Evolutionary conservation across 2,888 invertebrate species (phyloP).

Genomic region (Notodonta ziczac): DNA sequence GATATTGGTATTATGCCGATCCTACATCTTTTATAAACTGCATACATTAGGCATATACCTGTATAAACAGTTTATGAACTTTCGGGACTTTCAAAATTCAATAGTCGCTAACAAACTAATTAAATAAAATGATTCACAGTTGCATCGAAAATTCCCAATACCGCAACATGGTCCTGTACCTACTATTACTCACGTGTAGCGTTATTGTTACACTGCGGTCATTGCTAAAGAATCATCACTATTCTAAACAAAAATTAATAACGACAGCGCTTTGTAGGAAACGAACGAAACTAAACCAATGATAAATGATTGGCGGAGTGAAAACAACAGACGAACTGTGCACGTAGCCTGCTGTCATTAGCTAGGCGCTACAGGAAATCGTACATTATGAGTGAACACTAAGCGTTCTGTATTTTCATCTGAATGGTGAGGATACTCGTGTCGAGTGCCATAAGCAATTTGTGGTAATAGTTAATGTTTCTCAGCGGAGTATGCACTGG

Average conservation of each 20-base stretch:
- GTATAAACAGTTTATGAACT: too few species aligned
- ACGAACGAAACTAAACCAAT: constrained; percentile 31
- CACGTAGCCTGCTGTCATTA: constrained; percentile 53
- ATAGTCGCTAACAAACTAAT: constrained; percentile 20
- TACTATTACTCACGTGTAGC: constrained; percentile 9
- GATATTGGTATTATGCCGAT: too few species aligned
- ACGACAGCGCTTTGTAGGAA: constrained; percentile 24
- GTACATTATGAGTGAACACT: constrained; percentile 59
- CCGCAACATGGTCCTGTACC: constrained; percentile 9
- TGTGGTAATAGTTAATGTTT: constrained; percentile 27
- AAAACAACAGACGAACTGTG: constrained; percentile 46
- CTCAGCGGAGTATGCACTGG: constrained; percentile 8
- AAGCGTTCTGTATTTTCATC: constrained; percentile 51
- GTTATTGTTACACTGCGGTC: constrained; percentile 9
- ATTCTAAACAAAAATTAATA: constrained; percentile 16
- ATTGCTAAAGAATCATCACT: constrained; percentile 8
- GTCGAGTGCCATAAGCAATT: constrained; percentile 24
- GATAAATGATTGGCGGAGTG: constrained; percentile 48
- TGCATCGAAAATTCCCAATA: constrained; percentile 15
- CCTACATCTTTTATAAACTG: too few species aligned
- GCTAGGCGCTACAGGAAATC: constrained; percentile 51
- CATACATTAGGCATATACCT: too few species aligned
- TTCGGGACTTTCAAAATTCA: constrained; percentile 1
- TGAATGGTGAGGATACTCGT: constrained; percentile 38
- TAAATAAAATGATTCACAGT: constrained; percentile 27